These are phyloP conservation scores for Bufo bufo DNA, from an alignment of 2,113 vertebrate genomes.

Conservation along the genomic window DNA sequence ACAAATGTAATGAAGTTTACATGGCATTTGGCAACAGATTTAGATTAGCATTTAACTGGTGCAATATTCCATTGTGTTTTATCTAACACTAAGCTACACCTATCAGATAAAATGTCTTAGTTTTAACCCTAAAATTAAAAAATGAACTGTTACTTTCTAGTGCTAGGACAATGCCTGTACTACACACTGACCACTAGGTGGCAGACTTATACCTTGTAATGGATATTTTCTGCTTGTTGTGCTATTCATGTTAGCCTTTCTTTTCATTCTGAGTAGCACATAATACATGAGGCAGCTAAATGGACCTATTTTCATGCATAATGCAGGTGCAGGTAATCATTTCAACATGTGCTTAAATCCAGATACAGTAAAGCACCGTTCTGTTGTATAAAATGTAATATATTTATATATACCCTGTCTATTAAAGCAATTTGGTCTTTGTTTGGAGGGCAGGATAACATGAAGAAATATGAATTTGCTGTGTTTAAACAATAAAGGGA, in stretches of 20 bases:
- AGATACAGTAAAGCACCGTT: conserved; percentile 62
- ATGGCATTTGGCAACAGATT: neutral
- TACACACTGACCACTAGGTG: conserved; percentile 67
- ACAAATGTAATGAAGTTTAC: neutral
- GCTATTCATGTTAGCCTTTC: neutral
- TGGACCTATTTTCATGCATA: conserved; percentile 34
- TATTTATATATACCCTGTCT: conserved; percentile 51
- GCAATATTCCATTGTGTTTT: neutral
- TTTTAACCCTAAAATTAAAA: neutral
- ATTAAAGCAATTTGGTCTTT: conserved; percentile 64
- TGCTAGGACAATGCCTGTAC: neutral
- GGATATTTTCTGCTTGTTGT: neutral
- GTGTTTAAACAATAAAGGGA: conserved; percentile 72
- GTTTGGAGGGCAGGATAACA: conserved; percentile 59
- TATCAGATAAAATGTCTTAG: neutral
- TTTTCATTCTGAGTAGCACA: neutral
- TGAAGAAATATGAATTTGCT: conserved; percentile 48
- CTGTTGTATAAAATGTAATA: conserved; percentile 63
- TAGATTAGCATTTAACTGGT: neutral
- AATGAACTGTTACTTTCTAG: neutral
- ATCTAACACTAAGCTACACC: neutral
- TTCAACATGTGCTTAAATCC: conserved; percentile 73
- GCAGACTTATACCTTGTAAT: conserved; percentile 65
- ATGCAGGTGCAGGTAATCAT: conserved; percentile 74
- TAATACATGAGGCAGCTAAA: conserved; percentile 27